phyloP scores from a whole-genome alignment of 2,113 vertebrate genomes.

The Sisor rabdophorus region DNA sequence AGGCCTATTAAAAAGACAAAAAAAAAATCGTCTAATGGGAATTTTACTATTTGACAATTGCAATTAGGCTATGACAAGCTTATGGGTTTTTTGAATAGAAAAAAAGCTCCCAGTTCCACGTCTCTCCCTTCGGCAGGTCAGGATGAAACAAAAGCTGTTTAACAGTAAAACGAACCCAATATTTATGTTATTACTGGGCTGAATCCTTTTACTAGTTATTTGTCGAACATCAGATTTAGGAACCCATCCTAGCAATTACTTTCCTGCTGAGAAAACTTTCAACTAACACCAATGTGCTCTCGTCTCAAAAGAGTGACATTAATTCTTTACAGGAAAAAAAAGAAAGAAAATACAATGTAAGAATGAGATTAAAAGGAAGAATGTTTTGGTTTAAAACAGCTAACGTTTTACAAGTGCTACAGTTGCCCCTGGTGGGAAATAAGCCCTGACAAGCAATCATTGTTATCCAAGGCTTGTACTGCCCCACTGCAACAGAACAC shows the following conservation, averaged over 20 bases:
- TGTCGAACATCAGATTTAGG: slow-evolving; percentile 30
- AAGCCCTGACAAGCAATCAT: slow-evolving; percentile 58
- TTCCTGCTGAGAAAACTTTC: slow-evolving; percentile 30
- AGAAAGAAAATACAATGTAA: not conserved
- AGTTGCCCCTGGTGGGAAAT: slow-evolving; percentile 55
- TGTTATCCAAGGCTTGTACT: slow-evolving; percentile 46
- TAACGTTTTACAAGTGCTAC: slow-evolving; percentile 53
- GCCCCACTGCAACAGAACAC: slow-evolving; percentile 57
- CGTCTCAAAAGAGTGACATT: slow-evolving; percentile 7
- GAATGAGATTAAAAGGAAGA: slow-evolving; percentile 44
- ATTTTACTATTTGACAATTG: not conserved
- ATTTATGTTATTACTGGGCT: not conserved
- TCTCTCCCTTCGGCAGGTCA: not conserved
- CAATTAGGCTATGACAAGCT: not conserved
- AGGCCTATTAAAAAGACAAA: not conserved
- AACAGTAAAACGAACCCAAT: not conserved
- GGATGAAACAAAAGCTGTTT: not conserved
- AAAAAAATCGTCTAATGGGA: not conserved
- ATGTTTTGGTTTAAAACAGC: slow-evolving; percentile 59
- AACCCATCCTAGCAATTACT: not conserved
- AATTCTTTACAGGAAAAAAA: slow-evolving; percentile 26
- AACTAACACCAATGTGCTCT: not conserved
- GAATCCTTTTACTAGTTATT: not conserved
- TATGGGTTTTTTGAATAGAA: not conserved
- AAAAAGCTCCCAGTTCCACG: not conserved